A percentile compares a stretch with the other conserved stretches of the same genome.
These are phyloP conservation scores for Recurvirostra avosetta DNA, from an alignment of 2,113 vertebrate species.

Conservation along the genomic window DNA sequence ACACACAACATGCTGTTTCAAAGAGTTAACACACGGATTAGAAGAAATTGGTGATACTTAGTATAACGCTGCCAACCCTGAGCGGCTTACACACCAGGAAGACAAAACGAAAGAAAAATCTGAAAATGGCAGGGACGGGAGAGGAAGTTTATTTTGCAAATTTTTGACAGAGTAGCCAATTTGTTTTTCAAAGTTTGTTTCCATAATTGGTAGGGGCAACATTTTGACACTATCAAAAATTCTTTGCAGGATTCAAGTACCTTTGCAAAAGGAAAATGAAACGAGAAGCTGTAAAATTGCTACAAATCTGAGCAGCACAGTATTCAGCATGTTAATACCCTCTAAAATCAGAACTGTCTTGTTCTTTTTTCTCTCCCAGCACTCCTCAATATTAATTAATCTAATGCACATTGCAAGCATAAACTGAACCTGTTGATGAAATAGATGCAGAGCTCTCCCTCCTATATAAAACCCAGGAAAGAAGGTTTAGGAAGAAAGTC, in stretches of 20 bases:
- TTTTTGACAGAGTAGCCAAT: neutral
- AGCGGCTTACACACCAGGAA: neutral
- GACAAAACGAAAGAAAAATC: slow-evolving; percentile 16
- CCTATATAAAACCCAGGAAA: neutral
- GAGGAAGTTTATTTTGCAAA: slow-evolving; percentile 4
- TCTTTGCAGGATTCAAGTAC: neutral
- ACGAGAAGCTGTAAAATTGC: neutral
- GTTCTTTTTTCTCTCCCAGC: neutral
- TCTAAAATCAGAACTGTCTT: neutral
- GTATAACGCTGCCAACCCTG: neutral
- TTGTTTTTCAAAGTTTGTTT: neutral
- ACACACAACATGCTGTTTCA: neutral
- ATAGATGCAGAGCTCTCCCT: neutral
- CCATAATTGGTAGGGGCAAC: neutral
- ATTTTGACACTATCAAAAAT: neutral
- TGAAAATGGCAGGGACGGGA: neutral
- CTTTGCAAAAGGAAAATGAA: neutral
- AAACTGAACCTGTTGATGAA: neutral
- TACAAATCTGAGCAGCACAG: neutral
- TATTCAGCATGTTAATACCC: neutral
- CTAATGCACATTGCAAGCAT: neutral
- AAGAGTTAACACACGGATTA: neutral
- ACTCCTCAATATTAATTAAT: neutral
- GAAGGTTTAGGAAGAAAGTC: neutral
- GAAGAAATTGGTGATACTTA: neutral